A percentile compares a stretch with the other conserved stretches of the same genome.
These are phyloP conservation scores for Scyliorhinus canicula DNA, from an alignment of 2,797 vertebrate genomes.

Conservation along the genomic window DNA sequence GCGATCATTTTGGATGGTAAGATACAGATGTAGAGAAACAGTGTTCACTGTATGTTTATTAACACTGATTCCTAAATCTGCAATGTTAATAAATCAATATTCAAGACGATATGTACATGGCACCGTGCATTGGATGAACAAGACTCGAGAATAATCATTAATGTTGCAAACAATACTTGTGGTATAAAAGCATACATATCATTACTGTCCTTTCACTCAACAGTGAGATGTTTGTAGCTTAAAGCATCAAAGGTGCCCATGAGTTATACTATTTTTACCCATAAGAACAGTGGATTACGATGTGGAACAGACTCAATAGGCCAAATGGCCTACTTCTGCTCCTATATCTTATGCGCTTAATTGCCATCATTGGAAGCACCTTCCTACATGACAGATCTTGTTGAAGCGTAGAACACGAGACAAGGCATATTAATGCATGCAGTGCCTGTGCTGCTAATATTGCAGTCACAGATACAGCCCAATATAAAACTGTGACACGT, in stretches of 20 bases:
- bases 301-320: too few species aligned
- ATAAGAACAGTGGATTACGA: slow-evolving; percentile 2
- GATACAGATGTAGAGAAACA: not conserved
- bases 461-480: not conserved
- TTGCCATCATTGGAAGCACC: not conserved
- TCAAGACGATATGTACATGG: not conserved
- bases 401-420: not conserved
- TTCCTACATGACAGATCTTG: not conserved
- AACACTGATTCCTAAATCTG: not conserved
- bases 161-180: not conserved
- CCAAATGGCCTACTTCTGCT: too few species aligned
- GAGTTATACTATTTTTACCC: not conserved
- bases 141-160: not conserved
- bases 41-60: not conserved
- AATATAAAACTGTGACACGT: not conserved
- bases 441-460: not conserved
- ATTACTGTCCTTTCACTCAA: not conserved
- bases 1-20: not conserved
- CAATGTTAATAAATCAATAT: not conserved
- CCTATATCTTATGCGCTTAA: too few species aligned
- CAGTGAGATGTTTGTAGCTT: not conserved
- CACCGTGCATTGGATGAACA: not conserved
- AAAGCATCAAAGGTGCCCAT: not conserved
- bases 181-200: not conserved
- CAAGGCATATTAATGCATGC: not conserved